Evolutionary conservation across 2,113 vertebrate species (phyloP).

Genomic region (Bujurquina vittata): DNA sequence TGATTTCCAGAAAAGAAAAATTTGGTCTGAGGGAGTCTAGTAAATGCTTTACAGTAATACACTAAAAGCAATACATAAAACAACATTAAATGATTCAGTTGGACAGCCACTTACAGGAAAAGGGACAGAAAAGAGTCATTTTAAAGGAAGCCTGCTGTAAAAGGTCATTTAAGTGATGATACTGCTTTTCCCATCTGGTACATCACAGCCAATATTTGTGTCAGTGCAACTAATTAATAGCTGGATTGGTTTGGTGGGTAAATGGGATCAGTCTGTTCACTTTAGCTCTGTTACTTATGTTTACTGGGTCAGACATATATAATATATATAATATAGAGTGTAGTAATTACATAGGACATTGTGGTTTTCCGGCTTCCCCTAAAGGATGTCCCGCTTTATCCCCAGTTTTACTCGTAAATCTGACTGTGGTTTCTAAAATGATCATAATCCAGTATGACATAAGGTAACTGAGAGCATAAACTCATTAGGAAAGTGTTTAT

Average conservation of each 20-base stretch:
- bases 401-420: not conserved
- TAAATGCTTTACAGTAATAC: not conserved
- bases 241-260: not conserved
- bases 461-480: not conserved
- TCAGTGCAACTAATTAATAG: not conserved
- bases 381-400: not conserved
- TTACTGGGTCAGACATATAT: not conserved
- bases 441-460: not conserved
- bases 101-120: not conserved
- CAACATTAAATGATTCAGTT: not conserved
- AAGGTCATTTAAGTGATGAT: not conserved
- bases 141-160: not conserved
- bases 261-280: not conserved
- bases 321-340: not conserved
- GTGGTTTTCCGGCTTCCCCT: not conserved
- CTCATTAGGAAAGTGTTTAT: not conserved
- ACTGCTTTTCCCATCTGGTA: not conserved
- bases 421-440: not conserved
- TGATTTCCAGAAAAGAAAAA: not conserved
- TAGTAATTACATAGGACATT: not conserved
- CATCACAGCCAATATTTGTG: not conserved
- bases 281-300: not conserved
- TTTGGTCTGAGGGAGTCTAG: not conserved
- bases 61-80: not conserved
- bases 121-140: not conserved